These are phyloP conservation scores for Lycorma delicatula DNA, from an alignment of 1,140 invertebrate genomes.

Conservation along the genomic window DNA sequence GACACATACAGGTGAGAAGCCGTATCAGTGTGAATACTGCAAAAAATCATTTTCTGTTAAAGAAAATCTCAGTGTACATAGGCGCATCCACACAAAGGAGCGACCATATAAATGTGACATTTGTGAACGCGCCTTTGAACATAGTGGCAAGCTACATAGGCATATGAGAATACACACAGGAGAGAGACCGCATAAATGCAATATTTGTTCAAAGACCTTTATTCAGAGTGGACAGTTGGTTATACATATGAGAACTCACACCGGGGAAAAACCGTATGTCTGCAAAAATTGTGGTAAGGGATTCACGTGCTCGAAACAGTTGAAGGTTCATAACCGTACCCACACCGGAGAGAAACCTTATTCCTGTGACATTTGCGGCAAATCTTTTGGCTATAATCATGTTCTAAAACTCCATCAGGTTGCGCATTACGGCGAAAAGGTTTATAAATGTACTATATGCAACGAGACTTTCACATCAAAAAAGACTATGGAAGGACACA, in stretches of 20 bases:
- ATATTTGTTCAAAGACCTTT: constrained; percentile 85
- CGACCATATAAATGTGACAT: constrained; percentile 80
- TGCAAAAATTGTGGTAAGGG: constrained; percentile 79
- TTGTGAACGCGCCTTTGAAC: constrained; percentile 84
- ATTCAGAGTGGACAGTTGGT: constrained; percentile 81
- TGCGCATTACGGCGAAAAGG: constrained; percentile 84
- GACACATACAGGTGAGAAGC: constrained; percentile 79
- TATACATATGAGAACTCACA: constrained; percentile 79
- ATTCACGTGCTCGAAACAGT: constrained; percentile 82
- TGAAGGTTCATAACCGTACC: constrained; percentile 76
- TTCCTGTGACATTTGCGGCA: constrained; percentile 65
- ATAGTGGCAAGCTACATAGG: constrained; percentile 82
- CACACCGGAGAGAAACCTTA: constrained; percentile 76
- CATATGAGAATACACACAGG: constrained; percentile 90
- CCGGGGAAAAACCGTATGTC: constrained; percentile 84
- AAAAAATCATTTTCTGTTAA: constrained; percentile 87
- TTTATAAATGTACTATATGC: constrained; percentile 85
- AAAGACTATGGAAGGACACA: constrained; percentile 81
- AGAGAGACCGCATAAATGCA: constrained; percentile 87
- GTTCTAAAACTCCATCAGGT: constrained; percentile 80
- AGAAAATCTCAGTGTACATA: constrained; percentile 83
- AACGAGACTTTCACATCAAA: constrained; percentile 82
- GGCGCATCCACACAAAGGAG: constrained; percentile 86
- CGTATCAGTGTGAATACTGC: constrained; percentile 86
- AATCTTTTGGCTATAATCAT: constrained; percentile 81